Base-by-base conservation (phyloP, 2,113 vertebrate genomes). In the Pithys albifrons region DNA sequence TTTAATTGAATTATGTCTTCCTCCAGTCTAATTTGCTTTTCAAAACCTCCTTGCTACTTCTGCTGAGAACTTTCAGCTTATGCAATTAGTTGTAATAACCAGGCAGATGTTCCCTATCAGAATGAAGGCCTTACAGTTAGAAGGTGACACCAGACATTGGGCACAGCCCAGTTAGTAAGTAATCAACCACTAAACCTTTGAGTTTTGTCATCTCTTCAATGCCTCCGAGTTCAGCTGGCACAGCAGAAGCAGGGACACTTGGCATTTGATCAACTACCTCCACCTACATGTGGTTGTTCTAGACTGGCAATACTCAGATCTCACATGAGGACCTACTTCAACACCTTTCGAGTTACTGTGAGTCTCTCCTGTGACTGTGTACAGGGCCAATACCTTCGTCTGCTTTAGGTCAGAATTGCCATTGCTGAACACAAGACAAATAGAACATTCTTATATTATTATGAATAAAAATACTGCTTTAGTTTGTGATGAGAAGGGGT, bases 311-410 rank as follows among this genome's bases (percentile, higher is more conserved):
- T 33, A 9, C 33, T 91, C 80, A 78, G 49, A 61, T 67, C 76
- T 80, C 67, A 48, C 2, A 0, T 35, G 90, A 93, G 69, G 85
- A 59, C 90, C 90, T 61, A 3, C 92, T 86, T 62, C 82, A 46
- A 46, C 57, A 67, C 69, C 75, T 49, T 55, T 65, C 69, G 51
- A 49, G 79, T 74, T 83, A 78, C 79, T 65, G 76, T 75, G 85
- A 88, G 95, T 94, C 93, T 82, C 14, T 88, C 77, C 74, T 95
- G 84, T 92, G 93, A 37, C 92, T 49, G 51, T 64, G 31, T 54
- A 33, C 65, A 22, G 64, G 79, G 61, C 79, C 71, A 31, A 57
- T 48, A 25, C 8, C 76, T 49, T 81, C 41, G 24, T 43, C 67
- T 67, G 37, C 71, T 66, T 14, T 79, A 74, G 75, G 35, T 46